A percentile compares a stretch with the other conserved stretches of the same genome.
These are phyloP conservation scores for Electrophaes corylata DNA, from an alignment of 2,888 invertebrate genomes.

Conservation along the genomic window DNA sequence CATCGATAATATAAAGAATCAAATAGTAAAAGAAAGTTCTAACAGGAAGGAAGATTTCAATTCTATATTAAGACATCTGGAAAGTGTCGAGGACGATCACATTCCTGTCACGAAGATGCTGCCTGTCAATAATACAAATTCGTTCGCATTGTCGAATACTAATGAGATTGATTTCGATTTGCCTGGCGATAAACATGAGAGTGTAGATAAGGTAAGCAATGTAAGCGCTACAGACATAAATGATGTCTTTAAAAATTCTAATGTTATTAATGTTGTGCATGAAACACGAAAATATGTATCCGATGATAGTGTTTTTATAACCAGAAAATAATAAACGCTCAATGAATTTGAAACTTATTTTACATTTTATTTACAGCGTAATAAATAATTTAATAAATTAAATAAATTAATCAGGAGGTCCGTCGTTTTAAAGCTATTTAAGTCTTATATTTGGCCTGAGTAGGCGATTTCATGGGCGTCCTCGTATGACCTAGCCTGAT, in stretches of 20 bases:
- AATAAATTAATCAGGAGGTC: slow-evolving; percentile 78
- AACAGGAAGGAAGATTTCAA: slow-evolving; percentile 24
- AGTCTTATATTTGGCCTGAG: slow-evolving; percentile 75
- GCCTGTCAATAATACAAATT: slow-evolving; percentile 31
- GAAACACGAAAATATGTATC: neutral
- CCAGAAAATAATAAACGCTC: slow-evolving; percentile 40
- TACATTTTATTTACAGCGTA: slow-evolving; percentile 77
- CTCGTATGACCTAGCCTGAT: slow-evolving; percentile 85
- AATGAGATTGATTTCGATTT: slow-evolving; percentile 24
- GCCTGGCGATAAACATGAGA: neutral
- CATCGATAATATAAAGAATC: slow-evolving; percentile 26
- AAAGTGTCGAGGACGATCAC: slow-evolving; percentile 37
- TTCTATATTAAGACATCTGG: slow-evolving; percentile 37
- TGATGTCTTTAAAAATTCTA: neutral
- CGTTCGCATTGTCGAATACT: slow-evolving; percentile 16
- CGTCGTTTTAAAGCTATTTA: slow-evolving; percentile 61
- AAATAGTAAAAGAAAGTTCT: slow-evolving; percentile 22
- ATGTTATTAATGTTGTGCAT: neutral
- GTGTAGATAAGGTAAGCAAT: slow-evolving; percentile 7
- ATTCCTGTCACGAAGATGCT: slow-evolving; percentile 33
- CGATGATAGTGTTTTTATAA: slow-evolving; percentile 34
- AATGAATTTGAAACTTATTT: slow-evolving; percentile 70
- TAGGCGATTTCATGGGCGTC: slow-evolving; percentile 86
- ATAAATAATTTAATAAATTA: slow-evolving; percentile 75
- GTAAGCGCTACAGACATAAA: neutral